These are phyloP conservation scores for Pachymerium ferrugineum DNA, from an alignment of 2,888 invertebrate genomes.

Conservation along the genomic window DNA sequence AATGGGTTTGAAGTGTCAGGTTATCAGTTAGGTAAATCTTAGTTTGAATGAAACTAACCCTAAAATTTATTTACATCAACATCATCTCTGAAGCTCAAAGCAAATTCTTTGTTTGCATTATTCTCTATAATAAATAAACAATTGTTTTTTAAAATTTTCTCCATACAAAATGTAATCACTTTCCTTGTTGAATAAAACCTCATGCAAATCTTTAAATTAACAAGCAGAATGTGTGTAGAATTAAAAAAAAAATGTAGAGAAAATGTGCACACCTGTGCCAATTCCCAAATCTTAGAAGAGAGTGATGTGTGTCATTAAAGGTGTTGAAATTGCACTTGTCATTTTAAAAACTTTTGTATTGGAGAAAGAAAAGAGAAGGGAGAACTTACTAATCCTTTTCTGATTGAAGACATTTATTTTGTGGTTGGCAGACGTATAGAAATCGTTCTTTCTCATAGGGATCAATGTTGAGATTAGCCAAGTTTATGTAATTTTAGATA, in stretches of 20 bases:
- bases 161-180: background rate
- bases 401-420: background rate
- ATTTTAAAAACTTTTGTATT: background rate
- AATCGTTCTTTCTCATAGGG: no score
- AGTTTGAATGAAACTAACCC: no score
- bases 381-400: background rate
- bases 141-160: no score
- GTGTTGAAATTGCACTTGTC: constrained; percentile 23
- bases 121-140: no score
- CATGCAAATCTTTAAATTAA: background rate
- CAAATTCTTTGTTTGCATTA: no score
- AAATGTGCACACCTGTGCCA: background rate
- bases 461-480: background rate
- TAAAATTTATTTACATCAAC: no score
- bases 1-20: no score
- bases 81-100: no score
- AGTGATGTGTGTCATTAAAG: constrained; percentile 10
- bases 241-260: background rate
- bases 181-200: background rate
- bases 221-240: constrained; percentile 7
- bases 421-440: background rate
- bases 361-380: background rate
- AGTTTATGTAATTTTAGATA: constrained; percentile 2
- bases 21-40: no score
- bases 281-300: constrained; percentile 18